phyloP scores from a whole-genome alignment of 2,797 vertebrate species.

The Peromyscus aztecus region DNA sequence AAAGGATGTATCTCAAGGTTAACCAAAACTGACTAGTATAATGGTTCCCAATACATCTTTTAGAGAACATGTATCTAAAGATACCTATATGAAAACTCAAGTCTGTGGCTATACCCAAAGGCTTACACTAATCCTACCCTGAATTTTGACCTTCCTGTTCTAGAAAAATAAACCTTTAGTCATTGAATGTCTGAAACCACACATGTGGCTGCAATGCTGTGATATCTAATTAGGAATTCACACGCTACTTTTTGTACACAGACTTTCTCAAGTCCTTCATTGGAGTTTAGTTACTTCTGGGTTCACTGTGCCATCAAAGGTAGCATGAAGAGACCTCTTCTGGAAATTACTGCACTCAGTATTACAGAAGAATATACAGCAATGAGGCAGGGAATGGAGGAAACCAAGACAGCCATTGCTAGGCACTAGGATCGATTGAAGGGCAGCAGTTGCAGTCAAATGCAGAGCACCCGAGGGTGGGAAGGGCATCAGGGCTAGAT shows the following conservation, averaged over 20 bases:
- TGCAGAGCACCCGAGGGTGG: not conserved
- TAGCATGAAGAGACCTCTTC: not conserved
- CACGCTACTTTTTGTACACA: not conserved
- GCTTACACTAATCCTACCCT: not conserved
- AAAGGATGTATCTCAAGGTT: not conserved
- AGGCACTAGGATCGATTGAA: not conserved
- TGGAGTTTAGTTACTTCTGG: slow-evolving; percentile 30
- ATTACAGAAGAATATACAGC: not conserved
- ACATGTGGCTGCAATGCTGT: not conserved
- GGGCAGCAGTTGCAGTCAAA: not conserved
- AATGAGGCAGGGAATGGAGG: not conserved
- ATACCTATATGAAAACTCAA: not conserved
- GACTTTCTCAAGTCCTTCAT: not conserved
- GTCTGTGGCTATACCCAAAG: not conserved
- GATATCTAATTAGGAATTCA: not conserved
- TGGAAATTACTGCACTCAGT: not conserved
- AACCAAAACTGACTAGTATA: not conserved
- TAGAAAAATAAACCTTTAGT: not conserved
- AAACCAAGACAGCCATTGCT: not conserved
- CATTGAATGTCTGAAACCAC: not conserved
- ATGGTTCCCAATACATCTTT: not conserved
- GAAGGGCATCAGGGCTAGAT: not conserved
- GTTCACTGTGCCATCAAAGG: not conserved
- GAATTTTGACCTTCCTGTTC: not conserved
- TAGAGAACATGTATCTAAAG: not conserved